Evolutionary conservation across 2,888 invertebrate genomes (phyloP), one percentile per base, ranked within the genome.

Genomic region (Amphipoea oculea): DNA sequence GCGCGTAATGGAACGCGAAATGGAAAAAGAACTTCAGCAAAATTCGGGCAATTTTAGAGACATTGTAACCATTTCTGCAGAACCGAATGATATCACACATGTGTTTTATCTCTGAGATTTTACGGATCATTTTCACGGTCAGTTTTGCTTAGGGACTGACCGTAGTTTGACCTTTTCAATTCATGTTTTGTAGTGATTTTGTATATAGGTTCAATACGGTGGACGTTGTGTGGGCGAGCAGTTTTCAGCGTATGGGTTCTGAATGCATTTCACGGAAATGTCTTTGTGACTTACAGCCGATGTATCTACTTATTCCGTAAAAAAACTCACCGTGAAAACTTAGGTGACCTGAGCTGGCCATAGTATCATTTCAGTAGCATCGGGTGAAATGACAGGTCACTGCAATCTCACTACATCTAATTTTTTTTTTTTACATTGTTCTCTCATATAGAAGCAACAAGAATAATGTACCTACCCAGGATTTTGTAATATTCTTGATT

Each of bases 1-100:
- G 5, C 73, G 76, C 40, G 86, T 86, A 88, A 88, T 87, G 85
- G 81, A 75, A 75, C 68, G 73, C 73, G 81, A 77, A 87, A 85
- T 87, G 81, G 62, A 85, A 85, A 76, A 76, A 75, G 73, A 78
- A 78, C 57, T 85, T 73, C 17, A 17, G 42, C 17, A 42, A 83
- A 51, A 23, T 54, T 81, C 23, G 54, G 45, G 23, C 14, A 57
- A 51, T 74, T 73, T 73, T 51, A 67, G 57, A 60, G 72, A 75
- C 11, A 69, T 73, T 11, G 23, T 62, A 70, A 69, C 60, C 62
- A 65, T 78, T 73, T 63, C 29, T 40, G 60, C 17, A 72, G 51
- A 75, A 62, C 17, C 40, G 36, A 65, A 75, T n/a, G 67, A 66
- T 70, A 63, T 76, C 54, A 82, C 60, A 72, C 66, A 85, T 73